Evolutionary conservation across 2,113 vertebrate genomes (phyloP).

Genomic region (Ceratotherium simum): DNA sequence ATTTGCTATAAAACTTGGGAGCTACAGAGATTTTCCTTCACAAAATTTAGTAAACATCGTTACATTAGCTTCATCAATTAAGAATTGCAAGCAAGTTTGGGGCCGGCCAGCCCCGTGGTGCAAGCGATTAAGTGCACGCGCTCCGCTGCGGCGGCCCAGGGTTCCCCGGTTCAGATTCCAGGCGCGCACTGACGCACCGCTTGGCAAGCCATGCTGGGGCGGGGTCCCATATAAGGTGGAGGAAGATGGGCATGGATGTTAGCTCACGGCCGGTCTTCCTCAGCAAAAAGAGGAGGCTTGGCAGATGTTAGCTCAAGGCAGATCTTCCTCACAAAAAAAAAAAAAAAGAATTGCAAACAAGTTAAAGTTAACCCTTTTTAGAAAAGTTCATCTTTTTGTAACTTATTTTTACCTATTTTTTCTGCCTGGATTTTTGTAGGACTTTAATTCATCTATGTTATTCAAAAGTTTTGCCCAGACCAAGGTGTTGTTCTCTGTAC

Average conservation of each 20-base stretch:
- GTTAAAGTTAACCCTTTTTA: neutral
- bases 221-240: too few species aligned
- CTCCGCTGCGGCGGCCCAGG: too few species aligned
- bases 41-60: neutral
- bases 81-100: neutral
- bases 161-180: too few species aligned
- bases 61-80: neutral
- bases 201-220: too few species aligned
- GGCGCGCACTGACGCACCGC: too few species aligned
- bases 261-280: too few species aligned
- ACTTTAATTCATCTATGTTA: neutral
- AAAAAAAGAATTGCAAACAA: neutral
- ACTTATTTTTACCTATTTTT: neutral
- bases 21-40: neutral
- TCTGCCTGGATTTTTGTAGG: neutral
- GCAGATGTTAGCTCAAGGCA: too few species aligned
- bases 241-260: too few species aligned
- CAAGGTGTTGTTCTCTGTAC: neutral
- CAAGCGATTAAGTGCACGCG: too few species aligned
- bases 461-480: neutral
- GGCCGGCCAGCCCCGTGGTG: too few species aligned
- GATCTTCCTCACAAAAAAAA: too few species aligned
- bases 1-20: neutral
- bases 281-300: too few species aligned
- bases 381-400: neutral